Evolutionary conservation across 1,140 invertebrate species (phyloP).

Genomic region (Drosophila neocordata): DNA sequence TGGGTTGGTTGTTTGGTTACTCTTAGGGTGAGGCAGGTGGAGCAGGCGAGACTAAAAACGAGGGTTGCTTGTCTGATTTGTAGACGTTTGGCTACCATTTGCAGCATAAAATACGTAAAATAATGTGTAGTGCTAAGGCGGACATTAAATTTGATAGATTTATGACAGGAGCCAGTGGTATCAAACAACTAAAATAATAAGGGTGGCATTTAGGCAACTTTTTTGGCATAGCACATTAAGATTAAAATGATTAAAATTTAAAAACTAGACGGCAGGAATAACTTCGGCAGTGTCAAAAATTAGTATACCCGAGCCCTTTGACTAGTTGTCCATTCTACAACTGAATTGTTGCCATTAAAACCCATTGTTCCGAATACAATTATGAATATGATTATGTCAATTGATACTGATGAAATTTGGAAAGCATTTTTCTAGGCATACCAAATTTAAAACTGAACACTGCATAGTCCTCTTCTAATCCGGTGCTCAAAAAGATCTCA

Average conservation of each 20-base stretch:
- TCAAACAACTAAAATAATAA: constrained; percentile 3
- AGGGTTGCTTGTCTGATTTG: constrained; percentile 73
- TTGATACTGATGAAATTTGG: too few species aligned
- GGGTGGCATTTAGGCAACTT: constrained; percentile 6
- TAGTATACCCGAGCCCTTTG: too few species aligned
- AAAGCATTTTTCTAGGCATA: too few species aligned
- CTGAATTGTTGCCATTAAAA: too few species aligned
- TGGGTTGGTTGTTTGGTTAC: constrained; percentile 11
- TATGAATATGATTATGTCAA: too few species aligned
- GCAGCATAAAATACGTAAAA: constrained; percentile 82
- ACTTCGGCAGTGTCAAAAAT: too few species aligned
- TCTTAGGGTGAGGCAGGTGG: background rate
- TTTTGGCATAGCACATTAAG: constrained; percentile 43
- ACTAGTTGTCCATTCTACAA: too few species aligned
- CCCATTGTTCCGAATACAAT: too few species aligned
- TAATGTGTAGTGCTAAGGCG: constrained; percentile 81
- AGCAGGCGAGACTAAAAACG: constrained; percentile 5
- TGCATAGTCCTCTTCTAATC: background rate
- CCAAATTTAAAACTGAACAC: too few species aligned
- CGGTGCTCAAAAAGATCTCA: background rate
- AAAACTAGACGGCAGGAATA: constrained; percentile 38
- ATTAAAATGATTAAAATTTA: constrained; percentile 74
- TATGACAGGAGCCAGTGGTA: constrained; percentile 62
- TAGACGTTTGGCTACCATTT: constrained; percentile 72
- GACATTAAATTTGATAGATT: constrained; percentile 83